Evolutionary conservation across 2,797 vertebrate species (phyloP), one percentile per base, ranked within the genome.

Genomic region (Typhlichthys eigenmanni): DNA sequence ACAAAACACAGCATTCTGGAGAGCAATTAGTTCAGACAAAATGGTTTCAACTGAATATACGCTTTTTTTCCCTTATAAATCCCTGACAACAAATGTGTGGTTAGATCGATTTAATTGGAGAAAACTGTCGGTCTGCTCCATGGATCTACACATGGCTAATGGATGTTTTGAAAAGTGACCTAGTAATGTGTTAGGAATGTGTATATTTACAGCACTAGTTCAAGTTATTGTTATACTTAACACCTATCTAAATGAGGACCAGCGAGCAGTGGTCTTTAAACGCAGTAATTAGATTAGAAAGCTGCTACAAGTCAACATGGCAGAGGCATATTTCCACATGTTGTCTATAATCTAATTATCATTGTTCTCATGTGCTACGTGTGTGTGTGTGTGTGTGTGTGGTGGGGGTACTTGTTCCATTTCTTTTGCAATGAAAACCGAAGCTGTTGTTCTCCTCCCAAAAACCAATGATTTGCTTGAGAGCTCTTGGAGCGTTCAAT

Each of bases 61-160:
- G 1, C 29, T 38, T 38, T 14, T 60, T 58, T 45, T 51, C 43
- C 60, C 62, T 60, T 38, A 49, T 53, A 55, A 62, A 55, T 58
- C 6, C 1, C 47, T 58, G 64, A 63, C 50, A 61, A 60, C 52
- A 68, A 55, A 68, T 68, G 47, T 43, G 53, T 16, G 59, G 48
- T 58, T 60, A 47, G 67, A 59, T 67, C 0, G 19, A 49, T 66
- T 51, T 69, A 69, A 80, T 78, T 73, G 68, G 64, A 48, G 47
- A 72, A 74, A 67, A 61, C 13, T 64, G 67, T 69, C 62, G 60
- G 51, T 56, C 57, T 7, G 47, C 71, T 64, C 63, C 60, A 62
- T 45, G 63, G 32, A 46, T 43, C 59, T 14, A 19, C 14, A 29
- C 19, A 8, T 24, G n/a, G 51, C 64, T 67, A 80, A 68, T 68